Evolutionary conservation across 2,888 invertebrate genomes (phyloP), one percentile per base, ranked within the genome.

Genomic region (Synanthedon tipuliformis): DNA sequence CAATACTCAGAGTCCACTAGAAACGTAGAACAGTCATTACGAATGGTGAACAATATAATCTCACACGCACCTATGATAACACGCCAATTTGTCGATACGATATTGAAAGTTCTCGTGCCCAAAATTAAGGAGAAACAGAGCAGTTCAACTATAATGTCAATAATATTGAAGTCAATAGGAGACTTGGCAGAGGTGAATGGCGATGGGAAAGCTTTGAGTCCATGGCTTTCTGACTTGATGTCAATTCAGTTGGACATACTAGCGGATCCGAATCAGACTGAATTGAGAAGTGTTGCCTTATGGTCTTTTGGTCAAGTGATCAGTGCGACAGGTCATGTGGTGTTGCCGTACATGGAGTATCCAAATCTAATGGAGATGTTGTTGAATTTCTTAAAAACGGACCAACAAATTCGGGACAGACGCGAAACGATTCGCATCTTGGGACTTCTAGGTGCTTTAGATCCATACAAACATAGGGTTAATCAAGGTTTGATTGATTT

Each of bases 401-500:
- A 99, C 73, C 97, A 97, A 71, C 94, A 96, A 54, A 90, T 92
- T 0, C 90, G 92, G 52, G 96, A 98, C 54, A 89, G 95, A 27
- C 88, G 95, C 40, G 95, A 98, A 87, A 97, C 97, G 0, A 96
- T 99, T 56, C 90, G 98, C 41, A 97, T 99, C 7, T 84, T 99
- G 34, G 99, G 99, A 0, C 84, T 99, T 10, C 87, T 99, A 0
- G 99, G 99, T 4, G 99, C 99, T 0, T 89, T 99, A 64, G 99
- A 99, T 89, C 99, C 99, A 0, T 99, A 98, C 82, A 96, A 96
- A 69, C 96, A 99, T 74, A 98, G 98, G 86, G 95, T 98, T 82
- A 96, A 95, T 77, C 91, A 96, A 57, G 98, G 98, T 0, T 90
- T 96, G 60, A 95, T 98, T 53, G 96, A 97, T 71, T 93, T 93